Evolutionary conservation across 2,113 vertebrate genomes (phyloP).

Genomic region (Crypturellus undulatus): DNA sequence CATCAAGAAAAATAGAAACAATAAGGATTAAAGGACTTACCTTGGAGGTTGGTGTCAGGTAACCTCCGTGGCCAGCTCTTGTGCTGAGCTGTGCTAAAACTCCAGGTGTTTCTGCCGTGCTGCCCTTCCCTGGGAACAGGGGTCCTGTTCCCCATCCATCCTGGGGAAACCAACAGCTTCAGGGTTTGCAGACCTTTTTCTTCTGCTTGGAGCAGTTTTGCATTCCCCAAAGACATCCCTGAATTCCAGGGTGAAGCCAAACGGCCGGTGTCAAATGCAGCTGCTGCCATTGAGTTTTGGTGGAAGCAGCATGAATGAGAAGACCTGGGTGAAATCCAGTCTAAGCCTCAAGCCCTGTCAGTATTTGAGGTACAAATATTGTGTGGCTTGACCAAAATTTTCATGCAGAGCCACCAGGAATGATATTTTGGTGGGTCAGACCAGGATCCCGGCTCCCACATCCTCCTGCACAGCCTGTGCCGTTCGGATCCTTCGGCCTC

Average conservation of each 20-base stretch:
- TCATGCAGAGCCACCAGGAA: background rate
- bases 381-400: background rate
- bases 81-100: background rate
- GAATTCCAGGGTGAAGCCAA: background rate
- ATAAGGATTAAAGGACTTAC: background rate
- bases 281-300: background rate
- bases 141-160: background rate
- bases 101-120: background rate
- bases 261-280: background rate
- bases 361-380: background rate
- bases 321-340: no score
- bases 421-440: background rate
- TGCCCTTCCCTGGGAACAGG: background rate
- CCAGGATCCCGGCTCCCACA: background rate
- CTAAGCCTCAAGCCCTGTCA: background rate
- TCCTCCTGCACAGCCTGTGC: background rate
- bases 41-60: background rate
- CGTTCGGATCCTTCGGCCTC: background rate
- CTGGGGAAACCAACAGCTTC: fast-evolving
- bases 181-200: background rate
- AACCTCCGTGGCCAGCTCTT: background rate
- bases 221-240: fast-evolving
- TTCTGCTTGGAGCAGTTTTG: background rate
- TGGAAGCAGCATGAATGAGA: fast-evolving
- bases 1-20: background rate